These are phyloP conservation scores for Diaphora mendica DNA, from an alignment of 2,888 invertebrate genomes.

Conservation along the genomic window DNA sequence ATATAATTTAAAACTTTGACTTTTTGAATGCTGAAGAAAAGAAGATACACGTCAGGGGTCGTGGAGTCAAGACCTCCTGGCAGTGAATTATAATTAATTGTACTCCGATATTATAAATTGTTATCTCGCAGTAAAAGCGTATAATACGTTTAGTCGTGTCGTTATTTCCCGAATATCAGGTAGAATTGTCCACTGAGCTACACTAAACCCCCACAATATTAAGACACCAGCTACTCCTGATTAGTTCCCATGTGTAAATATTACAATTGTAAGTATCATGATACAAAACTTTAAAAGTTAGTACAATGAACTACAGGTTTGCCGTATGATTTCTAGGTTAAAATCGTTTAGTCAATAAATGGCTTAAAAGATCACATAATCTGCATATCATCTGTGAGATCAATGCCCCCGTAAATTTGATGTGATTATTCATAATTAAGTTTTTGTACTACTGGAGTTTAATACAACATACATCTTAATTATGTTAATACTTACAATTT, in stretches of 20 bases:
- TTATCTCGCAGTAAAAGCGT: no score
- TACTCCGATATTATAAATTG: no score
- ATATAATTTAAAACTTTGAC: no score
- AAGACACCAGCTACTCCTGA: no score
- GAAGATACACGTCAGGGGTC: no score
- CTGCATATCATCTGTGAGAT: conserved; percentile 6
- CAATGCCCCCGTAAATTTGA: conserved; percentile 22
- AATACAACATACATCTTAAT: conserved; percentile 36
- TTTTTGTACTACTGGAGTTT: conserved; percentile 20
- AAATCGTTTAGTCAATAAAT: background rate
- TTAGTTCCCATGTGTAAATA: background rate
- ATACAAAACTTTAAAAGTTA: background rate
- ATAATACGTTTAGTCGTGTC: no score
- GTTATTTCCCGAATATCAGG: no score
- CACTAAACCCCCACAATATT: no score
- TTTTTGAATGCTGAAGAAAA: no score
- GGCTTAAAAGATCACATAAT: background rate
- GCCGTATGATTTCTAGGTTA: background rate
- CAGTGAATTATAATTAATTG: no score
- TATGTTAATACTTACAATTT: conserved; percentile 36
- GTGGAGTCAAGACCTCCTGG: no score
- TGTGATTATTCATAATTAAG: conserved; percentile 43
- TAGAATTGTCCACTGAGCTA: no score
- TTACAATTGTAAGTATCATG: background rate
- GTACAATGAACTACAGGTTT: background rate